Percentiles rank a stretch among this genome's conserved stretches.
phyloP scores from a whole-genome alignment of 1,140 invertebrate species.

The Atta texana region DNA sequence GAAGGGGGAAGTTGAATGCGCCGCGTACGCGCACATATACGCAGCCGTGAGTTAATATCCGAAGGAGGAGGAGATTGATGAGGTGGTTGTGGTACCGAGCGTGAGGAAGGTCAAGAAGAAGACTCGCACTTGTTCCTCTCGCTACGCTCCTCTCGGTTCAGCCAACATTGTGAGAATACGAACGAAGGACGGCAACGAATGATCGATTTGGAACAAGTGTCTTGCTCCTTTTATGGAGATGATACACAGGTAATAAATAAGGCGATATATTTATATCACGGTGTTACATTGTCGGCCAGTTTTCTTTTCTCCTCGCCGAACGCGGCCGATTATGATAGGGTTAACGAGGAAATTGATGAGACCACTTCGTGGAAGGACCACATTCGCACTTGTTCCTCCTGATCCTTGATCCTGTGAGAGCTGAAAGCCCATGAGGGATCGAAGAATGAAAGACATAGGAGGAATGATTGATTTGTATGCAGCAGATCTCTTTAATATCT shows the following conservation, averaged over 20 bases:
- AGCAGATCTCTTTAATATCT: conserved; percentile 45
- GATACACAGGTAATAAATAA: conserved; percentile 57
- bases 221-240: conserved; percentile 57
- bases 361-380: conserved; percentile 55
- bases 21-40: conserved; percentile 42
- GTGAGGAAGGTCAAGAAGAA: conserved; percentile 70
- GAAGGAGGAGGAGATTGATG: conserved; percentile 64
- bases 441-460: conserved; percentile 22
- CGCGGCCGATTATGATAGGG: conserved; percentile 58
- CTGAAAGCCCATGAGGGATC: conserved; percentile 8
- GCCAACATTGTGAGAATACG: conserved; percentile 55
- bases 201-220: conserved; percentile 63
- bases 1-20: conserved; percentile 43
- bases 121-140: conserved; percentile 67
- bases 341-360: conserved; percentile 64
- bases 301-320: conserved; percentile 3
- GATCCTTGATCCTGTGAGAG: conserved; percentile 51
- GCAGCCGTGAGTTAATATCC: conserved; percentile 56
- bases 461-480: conserved; percentile 39
- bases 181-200: conserved; percentile 46
- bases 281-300: conserved; percentile 48
- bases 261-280: conserved; percentile 54
- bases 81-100: conserved; percentile 63
- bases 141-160: conserved; percentile 54
- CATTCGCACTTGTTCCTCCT: conserved; percentile 49